Conservation (phyloP, 2,888 invertebrate species). For the Scotopteryx bipunctaria region DNA sequence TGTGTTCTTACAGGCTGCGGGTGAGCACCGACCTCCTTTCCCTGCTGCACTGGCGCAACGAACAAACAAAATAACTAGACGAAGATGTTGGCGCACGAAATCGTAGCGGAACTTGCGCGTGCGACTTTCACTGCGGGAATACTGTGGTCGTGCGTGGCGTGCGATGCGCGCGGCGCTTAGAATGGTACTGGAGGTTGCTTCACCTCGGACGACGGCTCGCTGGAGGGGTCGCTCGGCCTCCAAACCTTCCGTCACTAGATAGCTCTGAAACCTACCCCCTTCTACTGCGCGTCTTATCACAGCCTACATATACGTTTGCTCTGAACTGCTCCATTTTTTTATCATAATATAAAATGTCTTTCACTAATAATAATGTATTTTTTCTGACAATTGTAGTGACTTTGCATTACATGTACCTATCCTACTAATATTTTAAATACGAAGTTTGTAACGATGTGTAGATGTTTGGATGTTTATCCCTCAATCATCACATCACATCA, state of each 20-base stretch:
- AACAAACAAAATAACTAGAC: conserved; percentile 80
- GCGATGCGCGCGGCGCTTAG: conserved; percentile 69
- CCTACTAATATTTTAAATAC: no score
- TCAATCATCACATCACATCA: no score
- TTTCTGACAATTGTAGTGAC: no score
- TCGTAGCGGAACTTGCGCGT: conserved; percentile 72
- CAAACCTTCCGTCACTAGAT: conserved; percentile 58
- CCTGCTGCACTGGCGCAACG: conserved; percentile 79
- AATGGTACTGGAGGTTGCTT: conserved; percentile 63
- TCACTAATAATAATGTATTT: no score
- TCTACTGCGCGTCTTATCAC: conserved; percentile 40
- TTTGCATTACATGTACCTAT: no score
- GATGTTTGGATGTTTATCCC: no score
- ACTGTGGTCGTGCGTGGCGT: conserved; percentile 62
- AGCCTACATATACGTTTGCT: conserved; percentile 46
- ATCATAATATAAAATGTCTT: conserved; percentile 41
- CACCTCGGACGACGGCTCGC: conserved; percentile 39
- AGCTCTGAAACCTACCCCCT: conserved; percentile 64
- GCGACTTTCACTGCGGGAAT: conserved; percentile 74
- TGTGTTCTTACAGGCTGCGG: conserved; percentile 63
- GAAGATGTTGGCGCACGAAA: conserved; percentile 75
- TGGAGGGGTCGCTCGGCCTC: conserved; percentile 54
- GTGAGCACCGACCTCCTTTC: conserved; percentile 80
- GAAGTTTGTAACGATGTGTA: no score
- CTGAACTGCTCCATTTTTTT: conserved; percentile 47